These are phyloP conservation scores for Benthosema pterotum DNA, from an alignment of 2,797 vertebrate genomes.

Conservation along the genomic window DNA sequence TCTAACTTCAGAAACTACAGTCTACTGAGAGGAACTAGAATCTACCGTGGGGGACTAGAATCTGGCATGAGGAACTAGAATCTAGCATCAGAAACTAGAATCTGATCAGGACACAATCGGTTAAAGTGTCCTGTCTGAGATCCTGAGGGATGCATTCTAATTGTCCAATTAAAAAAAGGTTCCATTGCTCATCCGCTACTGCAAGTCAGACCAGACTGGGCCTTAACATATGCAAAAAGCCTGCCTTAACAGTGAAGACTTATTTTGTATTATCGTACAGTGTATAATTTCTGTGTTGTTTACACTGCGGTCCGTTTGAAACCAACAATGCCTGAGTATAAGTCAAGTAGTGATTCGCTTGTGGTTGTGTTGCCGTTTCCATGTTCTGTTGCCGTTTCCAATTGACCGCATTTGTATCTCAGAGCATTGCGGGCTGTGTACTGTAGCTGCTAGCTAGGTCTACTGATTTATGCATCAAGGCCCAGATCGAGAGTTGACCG, in stretches of 20 bases:
- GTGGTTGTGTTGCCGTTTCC: neutral
- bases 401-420: neutral
- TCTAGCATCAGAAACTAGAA: too few relatives aligned
- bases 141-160: neutral
- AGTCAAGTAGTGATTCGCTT: neutral
- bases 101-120: too few relatives aligned
- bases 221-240: neutral
- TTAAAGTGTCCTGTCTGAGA: constrained; percentile 13
- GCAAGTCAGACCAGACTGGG: neutral
- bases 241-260: too few relatives aligned
- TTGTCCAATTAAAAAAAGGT: neutral
- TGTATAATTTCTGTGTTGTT: neutral
- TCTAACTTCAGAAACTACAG: too few relatives aligned
- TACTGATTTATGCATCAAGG: constrained; percentile 19
- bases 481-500: constrained; percentile 1
- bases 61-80: too few relatives aligned
- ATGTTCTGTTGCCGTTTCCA: neutral
- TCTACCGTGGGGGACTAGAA: too few relatives aligned
- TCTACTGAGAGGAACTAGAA: too few relatives aligned
- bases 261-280: neutral
- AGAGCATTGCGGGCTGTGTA: neutral
- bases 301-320: too few relatives aligned
- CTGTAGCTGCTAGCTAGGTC: neutral
- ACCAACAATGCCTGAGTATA: too few relatives aligned
- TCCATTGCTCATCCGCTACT: neutral